A percentile compares a stretch with the other conserved stretches of the same genome.
These are phyloP conservation scores for Sebastes diploproa DNA, from an alignment of 2,797 vertebrate species.

Conservation along the genomic window DNA sequence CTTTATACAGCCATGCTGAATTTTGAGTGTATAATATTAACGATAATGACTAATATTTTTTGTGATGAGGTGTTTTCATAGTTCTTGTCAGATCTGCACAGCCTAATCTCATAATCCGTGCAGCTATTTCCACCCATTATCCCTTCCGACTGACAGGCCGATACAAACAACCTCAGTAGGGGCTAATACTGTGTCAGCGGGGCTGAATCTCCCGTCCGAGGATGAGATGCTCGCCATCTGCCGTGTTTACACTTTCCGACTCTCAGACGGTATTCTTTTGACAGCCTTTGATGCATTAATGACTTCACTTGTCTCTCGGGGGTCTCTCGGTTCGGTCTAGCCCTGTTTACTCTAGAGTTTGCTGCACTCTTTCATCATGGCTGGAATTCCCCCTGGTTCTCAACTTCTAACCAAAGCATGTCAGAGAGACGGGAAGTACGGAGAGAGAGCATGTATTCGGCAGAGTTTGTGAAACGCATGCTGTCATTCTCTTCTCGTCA, in stretches of 20 bases:
- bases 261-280: constrained; percentile 54
- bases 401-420: constrained; percentile 47
- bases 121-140: constrained; percentile 59
- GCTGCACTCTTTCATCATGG: constrained; percentile 67
- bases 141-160: constrained; percentile 58
- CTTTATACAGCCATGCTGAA: not conserved
- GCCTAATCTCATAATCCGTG: constrained; percentile 64
- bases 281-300: constrained; percentile 74
- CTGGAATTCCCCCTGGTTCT: constrained; percentile 65
- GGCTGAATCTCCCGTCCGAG: constrained; percentile 49
- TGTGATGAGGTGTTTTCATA: constrained; percentile 32
- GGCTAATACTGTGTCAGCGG: constrained; percentile 57
- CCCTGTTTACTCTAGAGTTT: constrained; percentile 65
- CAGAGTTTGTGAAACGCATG: constrained; percentile 36
- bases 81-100: constrained; percentile 27
- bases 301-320: constrained; percentile 57
- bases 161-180: constrained; percentile 66
- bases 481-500: constrained; percentile 41
- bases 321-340: constrained; percentile 47
- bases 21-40: not conserved
- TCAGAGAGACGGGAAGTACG: constrained; percentile 27
- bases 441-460: constrained; percentile 25
- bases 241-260: constrained; percentile 67
- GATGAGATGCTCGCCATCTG: constrained; percentile 65
- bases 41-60: not conserved